A percentile compares a stretch with the other conserved stretches of the same genome.
phyloP scores from a whole-genome alignment of 2,113 vertebrate genomes.

The Tamias sibiricus region DNA sequence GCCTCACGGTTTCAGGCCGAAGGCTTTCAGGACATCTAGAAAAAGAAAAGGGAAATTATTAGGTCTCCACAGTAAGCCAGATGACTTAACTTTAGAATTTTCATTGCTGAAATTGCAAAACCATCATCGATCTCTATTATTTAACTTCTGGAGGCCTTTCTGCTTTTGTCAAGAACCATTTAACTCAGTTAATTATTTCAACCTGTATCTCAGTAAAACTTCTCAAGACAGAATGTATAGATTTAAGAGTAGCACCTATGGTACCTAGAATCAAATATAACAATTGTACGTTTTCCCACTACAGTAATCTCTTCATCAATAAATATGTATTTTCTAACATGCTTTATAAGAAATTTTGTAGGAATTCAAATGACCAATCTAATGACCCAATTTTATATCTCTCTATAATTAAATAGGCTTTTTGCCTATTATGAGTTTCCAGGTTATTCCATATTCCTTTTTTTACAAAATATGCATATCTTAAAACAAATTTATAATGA shows the following conservation, averaged over 20 bases:
- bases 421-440: background rate
- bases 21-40: constrained; percentile 95
- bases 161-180: background rate
- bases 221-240: background rate
- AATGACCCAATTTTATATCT: background rate
- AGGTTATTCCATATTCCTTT: background rate
- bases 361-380: background rate
- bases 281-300: background rate
- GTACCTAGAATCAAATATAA: background rate
- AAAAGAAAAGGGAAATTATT: background rate
- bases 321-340: background rate
- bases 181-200: background rate
- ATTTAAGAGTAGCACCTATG: background rate
- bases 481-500: constrained; percentile 14
- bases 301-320: background rate
- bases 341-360: background rate
- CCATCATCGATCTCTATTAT: background rate
- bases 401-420: background rate
- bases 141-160: background rate
- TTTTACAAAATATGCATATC: background rate
- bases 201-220: background rate
- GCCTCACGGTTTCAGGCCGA: constrained; percentile 93
- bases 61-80: background rate
- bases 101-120: background rate
- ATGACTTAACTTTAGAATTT: background rate